These are phyloP conservation scores for Phalangium opilio DNA, from an alignment of 2,888 invertebrate species.

Conservation along the genomic window DNA sequence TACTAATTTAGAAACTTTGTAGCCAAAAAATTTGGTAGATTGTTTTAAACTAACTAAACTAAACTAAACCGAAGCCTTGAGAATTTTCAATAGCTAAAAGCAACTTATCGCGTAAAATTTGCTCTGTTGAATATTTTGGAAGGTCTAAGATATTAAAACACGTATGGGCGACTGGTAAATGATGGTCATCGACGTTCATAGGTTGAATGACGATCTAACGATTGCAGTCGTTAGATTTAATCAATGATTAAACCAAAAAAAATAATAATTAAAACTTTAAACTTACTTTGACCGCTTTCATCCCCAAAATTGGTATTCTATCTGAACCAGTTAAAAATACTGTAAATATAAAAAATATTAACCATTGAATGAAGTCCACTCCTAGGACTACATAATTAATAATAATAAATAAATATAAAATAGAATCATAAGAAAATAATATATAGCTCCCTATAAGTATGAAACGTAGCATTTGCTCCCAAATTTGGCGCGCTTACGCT, in stretches of 20 bases:
- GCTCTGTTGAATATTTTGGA: slow-evolving; percentile 70
- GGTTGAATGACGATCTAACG: slow-evolving; percentile 74
- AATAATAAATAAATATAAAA: no score
- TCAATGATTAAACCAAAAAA: not conserved
- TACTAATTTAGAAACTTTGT: no score
- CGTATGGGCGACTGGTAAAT: slow-evolving; percentile 89
- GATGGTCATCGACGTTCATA: slow-evolving; percentile 59
- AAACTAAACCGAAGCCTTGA: slow-evolving; percentile 85
- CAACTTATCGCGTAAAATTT: slow-evolving; percentile 68
- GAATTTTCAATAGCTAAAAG: slow-evolving; percentile 86
- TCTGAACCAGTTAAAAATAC: slow-evolving; percentile 88
- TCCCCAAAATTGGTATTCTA: slow-evolving; percentile 86
- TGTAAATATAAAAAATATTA: slow-evolving; percentile 20
- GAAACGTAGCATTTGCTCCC: no score
- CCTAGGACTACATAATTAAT: slow-evolving; percentile 19
- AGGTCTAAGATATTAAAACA: slow-evolving; percentile 92
- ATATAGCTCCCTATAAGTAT: no score
- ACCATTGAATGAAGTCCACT: no score
- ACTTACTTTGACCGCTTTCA: slow-evolving; percentile 74
- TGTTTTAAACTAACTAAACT: no score
- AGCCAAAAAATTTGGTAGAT: no score
- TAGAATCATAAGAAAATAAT: no score
- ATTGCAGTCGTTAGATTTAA: not conserved
- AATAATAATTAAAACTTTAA: not conserved
- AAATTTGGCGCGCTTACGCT: no score